These are phyloP conservation scores for Ceratina calcarata DNA, from an alignment of 1,140 invertebrate genomes.

Conservation along the genomic window DNA sequence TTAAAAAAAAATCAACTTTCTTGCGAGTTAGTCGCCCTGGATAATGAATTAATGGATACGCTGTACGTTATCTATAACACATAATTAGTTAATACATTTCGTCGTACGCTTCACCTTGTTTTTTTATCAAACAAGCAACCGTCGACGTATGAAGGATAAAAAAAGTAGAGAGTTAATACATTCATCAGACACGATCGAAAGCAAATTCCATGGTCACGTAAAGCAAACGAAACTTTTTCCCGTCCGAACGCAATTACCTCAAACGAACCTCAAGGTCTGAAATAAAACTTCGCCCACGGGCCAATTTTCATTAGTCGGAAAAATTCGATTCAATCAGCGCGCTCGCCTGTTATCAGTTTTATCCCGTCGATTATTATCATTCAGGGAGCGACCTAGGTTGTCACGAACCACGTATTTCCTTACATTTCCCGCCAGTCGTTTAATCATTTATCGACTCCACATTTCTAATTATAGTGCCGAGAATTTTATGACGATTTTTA, in stretches of 20 bases:
- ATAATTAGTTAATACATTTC: no score
- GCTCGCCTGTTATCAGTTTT: background rate
- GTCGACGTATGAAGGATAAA: background rate
- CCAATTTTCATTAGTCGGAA: background rate
- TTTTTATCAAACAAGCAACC: background rate
- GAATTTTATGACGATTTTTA: no score
- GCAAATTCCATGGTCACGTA: background rate
- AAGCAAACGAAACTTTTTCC: background rate
- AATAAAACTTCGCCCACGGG: background rate
- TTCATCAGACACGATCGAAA: background rate
- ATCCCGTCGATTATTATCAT: constrained; percentile 27
- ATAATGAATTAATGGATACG: no score
- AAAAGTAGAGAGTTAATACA: background rate
- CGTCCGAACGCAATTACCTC: background rate
- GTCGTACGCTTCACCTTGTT: background rate
- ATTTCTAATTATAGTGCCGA: no score
- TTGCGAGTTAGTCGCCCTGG: background rate
- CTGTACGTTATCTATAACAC: no score
- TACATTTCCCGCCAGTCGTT: no score
- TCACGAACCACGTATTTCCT: no score
- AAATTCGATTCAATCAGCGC: background rate
- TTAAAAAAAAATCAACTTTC: background rate
- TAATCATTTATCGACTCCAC: no score
- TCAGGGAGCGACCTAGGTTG: background rate
- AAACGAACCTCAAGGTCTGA: background rate